These are phyloP conservation scores for Drosophila falleni DNA, from an alignment of 2,888 invertebrate genomes.

Conservation along the genomic window DNA sequence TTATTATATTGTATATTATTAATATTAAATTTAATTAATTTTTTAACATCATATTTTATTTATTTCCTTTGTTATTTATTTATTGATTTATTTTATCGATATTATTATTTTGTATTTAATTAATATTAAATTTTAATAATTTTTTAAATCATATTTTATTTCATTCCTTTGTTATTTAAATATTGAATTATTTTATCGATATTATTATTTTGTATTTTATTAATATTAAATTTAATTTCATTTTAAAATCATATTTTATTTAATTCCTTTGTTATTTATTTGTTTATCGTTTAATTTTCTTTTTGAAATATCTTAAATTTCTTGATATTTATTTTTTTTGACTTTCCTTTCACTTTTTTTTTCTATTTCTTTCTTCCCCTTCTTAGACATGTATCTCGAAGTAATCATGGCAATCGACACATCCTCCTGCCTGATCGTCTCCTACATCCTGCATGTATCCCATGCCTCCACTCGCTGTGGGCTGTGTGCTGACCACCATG, in stretches of 20 bases:
- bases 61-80: background rate
- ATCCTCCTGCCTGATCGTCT: conserved; percentile 77
- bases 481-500: conserved; percentile 66
- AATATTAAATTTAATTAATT: background rate
- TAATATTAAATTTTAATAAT: no score
- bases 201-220: no score
- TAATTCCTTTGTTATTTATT: no score
- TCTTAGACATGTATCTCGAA: conserved; percentile 88
- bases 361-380: background rate
- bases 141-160: no score
- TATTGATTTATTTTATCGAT: background rate
- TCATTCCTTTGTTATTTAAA: no score
- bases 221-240: no score
- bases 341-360: background rate
- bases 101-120: no score
- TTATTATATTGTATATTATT: background rate
- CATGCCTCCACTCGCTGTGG: conserved; percentile 57
- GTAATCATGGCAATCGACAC: conserved; percentile 85
- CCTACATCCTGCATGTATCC: conserved; percentile 64
- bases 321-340: background rate
- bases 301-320: no score
- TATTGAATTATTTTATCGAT: no score
- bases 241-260: no score
- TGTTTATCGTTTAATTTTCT: no score
- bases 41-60: background rate